Evolutionary conservation across 2,888 invertebrate genomes (phyloP).

Genomic region (Pheosia tremula): DNA sequence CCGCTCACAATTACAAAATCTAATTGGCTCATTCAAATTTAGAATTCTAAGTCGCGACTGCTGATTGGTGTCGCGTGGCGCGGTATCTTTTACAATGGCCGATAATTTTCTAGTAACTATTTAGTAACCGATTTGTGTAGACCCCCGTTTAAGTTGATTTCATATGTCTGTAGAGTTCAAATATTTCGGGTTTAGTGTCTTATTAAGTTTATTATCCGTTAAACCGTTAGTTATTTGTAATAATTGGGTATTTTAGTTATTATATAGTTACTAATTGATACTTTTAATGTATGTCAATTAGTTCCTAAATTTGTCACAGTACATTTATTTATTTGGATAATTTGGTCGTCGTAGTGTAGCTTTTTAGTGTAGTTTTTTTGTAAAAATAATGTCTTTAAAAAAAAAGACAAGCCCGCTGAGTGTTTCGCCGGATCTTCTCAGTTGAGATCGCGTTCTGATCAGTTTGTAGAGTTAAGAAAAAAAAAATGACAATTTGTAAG

Average conservation of each 20-base stretch:
- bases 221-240: constrained; percentile 34
- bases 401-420: no score
- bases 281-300: constrained; percentile 30
- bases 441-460: no score
- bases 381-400: no score
- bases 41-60: constrained; percentile 43
- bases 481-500: no score
- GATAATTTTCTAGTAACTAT: constrained; percentile 30
- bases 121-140: constrained; percentile 10
- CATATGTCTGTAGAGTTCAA: constrained; percentile 5
- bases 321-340: background rate
- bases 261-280: constrained; percentile 32
- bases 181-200: constrained; percentile 6
- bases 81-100: constrained; percentile 32
- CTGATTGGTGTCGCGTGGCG: constrained; percentile 58
- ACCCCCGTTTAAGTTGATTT: background rate
- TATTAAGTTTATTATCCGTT: constrained; percentile 34
- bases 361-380: no score
- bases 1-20: constrained; percentile 47
- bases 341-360: background rate
- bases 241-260: constrained; percentile 34
- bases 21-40: constrained; percentile 63
- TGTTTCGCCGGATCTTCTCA: no score
- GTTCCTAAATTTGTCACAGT: constrained; percentile 13
- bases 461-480: no score